phyloP scores from a whole-genome alignment of 2,797 vertebrate genomes.

The Benthosema pterotum region DNA sequence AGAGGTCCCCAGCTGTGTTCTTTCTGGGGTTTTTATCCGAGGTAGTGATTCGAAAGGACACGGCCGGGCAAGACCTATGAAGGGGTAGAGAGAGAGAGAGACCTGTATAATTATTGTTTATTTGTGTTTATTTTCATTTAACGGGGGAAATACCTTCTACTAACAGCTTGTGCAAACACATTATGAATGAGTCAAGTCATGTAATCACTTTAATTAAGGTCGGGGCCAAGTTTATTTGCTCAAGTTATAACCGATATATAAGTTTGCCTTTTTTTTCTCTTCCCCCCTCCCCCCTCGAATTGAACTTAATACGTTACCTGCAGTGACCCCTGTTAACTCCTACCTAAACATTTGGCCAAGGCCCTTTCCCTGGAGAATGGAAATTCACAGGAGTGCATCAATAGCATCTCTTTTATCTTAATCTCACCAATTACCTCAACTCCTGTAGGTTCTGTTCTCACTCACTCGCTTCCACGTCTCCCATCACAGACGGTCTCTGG shows the following conservation, averaged over 20 bases:
- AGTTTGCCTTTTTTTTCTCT: conserved; percentile 44
- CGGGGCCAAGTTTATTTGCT: conserved; percentile 56
- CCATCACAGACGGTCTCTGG: conserved; percentile 23
- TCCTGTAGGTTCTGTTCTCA: conserved; percentile 13
- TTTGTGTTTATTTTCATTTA: conserved; percentile 83
- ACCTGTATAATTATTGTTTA: conserved; percentile 79
- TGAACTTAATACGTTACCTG: conserved; percentile 57
- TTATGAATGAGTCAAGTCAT: conserved; percentile 64
- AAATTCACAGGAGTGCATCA: conserved; percentile 25
- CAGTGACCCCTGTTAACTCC: conserved; percentile 38
- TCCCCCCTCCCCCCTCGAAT: too few species aligned
- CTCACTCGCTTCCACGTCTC: conserved; percentile 8
- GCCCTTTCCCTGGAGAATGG: conserved; percentile 16
- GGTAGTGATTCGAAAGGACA: conserved; percentile 75
- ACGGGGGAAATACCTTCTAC: conserved; percentile 72
- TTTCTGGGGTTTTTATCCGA: conserved; percentile 77
- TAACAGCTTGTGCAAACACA: conserved; percentile 72
- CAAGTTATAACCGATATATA: conserved; percentile 54
- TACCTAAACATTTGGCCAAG: conserved; percentile 27
- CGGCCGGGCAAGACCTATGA: conserved; percentile 70
- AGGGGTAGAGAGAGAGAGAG: conserved; percentile 61
- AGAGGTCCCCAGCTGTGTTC: conserved; percentile 60
- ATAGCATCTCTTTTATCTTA: conserved; percentile 32
- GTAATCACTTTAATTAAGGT: conserved; percentile 69
- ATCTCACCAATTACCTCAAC: conserved; percentile 5